Conservation (phyloP, 1,140 invertebrate species). For the Nephila pilipes region DNA sequence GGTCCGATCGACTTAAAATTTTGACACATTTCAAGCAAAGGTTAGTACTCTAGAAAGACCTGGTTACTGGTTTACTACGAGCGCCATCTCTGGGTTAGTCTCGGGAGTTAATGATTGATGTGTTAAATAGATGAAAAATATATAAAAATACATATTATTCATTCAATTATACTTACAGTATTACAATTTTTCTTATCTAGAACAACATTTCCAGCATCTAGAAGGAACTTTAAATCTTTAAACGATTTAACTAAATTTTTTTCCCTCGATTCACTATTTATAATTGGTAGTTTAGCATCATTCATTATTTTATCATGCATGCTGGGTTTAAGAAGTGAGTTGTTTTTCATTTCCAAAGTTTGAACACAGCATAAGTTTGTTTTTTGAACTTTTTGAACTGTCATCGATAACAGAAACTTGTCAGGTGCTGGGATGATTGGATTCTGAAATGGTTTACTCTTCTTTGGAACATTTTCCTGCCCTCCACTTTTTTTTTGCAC, state of each 20-base stretch:
- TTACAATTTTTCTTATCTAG: not conserved
- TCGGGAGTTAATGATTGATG: too few relatives aligned
- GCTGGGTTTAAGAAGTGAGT: too few relatives aligned
- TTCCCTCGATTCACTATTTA: not conserved
- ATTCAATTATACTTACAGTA: constrained; percentile 19
- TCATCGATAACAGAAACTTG: not conserved
- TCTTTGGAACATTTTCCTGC: not conserved
- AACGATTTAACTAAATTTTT: not conserved
- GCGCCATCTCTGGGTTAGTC: too few relatives aligned
- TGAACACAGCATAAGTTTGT: not conserved
- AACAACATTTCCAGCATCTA: not conserved
- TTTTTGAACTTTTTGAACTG: not conserved
- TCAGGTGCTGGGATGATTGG: not conserved
- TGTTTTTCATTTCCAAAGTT: too few relatives aligned
- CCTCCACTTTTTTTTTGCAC: not conserved
- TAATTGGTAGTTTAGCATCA: not conserved
- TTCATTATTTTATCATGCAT: too few relatives aligned
- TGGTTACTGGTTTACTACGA: too few relatives aligned
- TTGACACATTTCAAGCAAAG: too few relatives aligned
- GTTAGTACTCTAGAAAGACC: too few relatives aligned
- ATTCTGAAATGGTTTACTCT: not conserved
- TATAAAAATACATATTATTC: too few relatives aligned
- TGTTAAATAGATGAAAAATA: too few relatives aligned
- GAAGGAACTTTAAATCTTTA: not conserved
- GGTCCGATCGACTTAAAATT: too few relatives aligned